Evolutionary conservation across 2,113 vertebrate genomes (phyloP).

Genomic region (Kryptolebias marmoratus): DNA sequence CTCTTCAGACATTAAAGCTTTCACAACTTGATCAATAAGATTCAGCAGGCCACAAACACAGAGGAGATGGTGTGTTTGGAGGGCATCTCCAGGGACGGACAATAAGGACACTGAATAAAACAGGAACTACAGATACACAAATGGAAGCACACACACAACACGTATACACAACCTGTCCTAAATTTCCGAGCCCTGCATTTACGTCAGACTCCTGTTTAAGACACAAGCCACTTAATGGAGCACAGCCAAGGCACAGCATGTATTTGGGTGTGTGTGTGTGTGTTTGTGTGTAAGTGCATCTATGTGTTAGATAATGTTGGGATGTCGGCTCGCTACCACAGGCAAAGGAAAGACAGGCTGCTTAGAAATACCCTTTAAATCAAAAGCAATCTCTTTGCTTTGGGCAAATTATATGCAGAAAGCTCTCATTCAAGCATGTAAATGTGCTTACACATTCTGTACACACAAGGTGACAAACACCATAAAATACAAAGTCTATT

Average conservation of each 20-base stretch:
- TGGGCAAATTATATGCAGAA: slow-evolving; percentile 40
- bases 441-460: slow-evolving; percentile 23
- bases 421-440: slow-evolving; percentile 47
- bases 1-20: slow-evolving; percentile 70
- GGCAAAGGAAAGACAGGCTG: slow-evolving; percentile 58
- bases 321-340: slow-evolving; percentile 41
- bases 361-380: slow-evolving; percentile 64
- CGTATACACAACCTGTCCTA: slow-evolving; percentile 47
- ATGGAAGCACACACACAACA: slow-evolving; percentile 46
- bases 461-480: slow-evolving; percentile 44
- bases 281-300: slow-evolving; percentile 25
- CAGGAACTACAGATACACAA: slow-evolving; percentile 47
- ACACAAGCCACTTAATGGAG: slow-evolving; percentile 74
- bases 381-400: slow-evolving; percentile 69
- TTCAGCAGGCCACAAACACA: slow-evolving; percentile 71
- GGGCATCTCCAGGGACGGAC: slow-evolving; percentile 59
- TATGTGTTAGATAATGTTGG: slow-evolving; percentile 54
- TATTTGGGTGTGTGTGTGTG: slow-evolving; percentile 28
- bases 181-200: slow-evolving; percentile 60
- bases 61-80: slow-evolving; percentile 40
- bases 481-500: slow-evolving; percentile 47
- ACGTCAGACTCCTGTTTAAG: slow-evolving; percentile 72
- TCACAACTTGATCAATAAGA: slow-evolving; percentile 76
- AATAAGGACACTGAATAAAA: slow-evolving; percentile 78
- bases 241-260: slow-evolving; percentile 53